Conservation (phyloP, 92 coral and sea anemone species). For the Scolanthus callimorphus region DNA sequence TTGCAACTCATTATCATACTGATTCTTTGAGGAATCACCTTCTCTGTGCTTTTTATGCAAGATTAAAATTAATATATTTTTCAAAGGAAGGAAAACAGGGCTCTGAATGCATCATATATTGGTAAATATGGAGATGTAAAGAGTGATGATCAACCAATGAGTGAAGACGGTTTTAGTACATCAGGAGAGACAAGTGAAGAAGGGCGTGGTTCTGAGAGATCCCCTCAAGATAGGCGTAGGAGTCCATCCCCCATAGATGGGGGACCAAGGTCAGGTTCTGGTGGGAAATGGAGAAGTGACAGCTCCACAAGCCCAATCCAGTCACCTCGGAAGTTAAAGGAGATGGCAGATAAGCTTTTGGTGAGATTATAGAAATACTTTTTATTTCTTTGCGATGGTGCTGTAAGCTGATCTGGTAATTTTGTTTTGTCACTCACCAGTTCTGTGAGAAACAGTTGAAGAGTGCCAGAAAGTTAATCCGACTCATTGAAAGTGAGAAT, state of each 20-base stretch:
- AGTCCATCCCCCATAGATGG: slow-evolving; percentile 18
- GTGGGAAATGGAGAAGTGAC: slow-evolving; percentile 45
- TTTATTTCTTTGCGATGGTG: background rate
- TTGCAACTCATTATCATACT: background rate
- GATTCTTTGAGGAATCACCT: too few species aligned
- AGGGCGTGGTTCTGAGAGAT: too few species aligned
- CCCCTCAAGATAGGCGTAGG: slow-evolving; percentile 1
- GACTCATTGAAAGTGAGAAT: slow-evolving; percentile 90
- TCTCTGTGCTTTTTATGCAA: too few species aligned
- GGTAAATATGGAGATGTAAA: slow-evolving; percentile 51
- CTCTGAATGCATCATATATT: slow-evolving; percentile 49
- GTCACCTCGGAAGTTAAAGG: slow-evolving; percentile 24
- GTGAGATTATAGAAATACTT: slow-evolving; percentile 11
- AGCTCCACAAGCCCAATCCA: slow-evolving; percentile 6
- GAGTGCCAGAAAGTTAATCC: slow-evolving; percentile 80
- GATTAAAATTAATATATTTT: too few species aligned
- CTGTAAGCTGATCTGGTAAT: background rate
- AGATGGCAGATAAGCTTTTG: slow-evolving; percentile 30
- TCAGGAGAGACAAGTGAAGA: slow-evolving; percentile 33
- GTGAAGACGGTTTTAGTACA: slow-evolving; percentile 11
- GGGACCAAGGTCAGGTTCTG: slow-evolving; percentile 35
- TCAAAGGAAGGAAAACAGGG: slow-evolving; percentile 38
- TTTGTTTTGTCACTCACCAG: slow-evolving; percentile 21
- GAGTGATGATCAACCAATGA: slow-evolving; percentile 24
- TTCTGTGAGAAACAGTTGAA: slow-evolving; percentile 80